These are phyloP conservation scores for Falco berigora DNA, from an alignment of 2,797 vertebrate species.

Conservation along the genomic window DNA sequence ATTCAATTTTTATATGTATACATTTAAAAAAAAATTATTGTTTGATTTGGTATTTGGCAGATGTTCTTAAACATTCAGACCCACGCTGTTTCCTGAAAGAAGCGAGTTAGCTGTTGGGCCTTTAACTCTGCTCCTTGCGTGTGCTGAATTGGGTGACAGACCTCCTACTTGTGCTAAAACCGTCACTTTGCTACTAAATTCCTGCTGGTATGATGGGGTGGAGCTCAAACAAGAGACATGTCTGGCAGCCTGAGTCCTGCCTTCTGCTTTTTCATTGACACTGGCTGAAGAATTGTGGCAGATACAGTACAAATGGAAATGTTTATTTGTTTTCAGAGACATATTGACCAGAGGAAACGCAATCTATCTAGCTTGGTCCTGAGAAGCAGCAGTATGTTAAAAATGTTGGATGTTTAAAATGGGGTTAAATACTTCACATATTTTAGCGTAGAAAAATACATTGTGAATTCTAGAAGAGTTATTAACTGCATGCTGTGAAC, in stretches of 20 bases:
- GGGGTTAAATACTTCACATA: slow-evolving; percentile 51
- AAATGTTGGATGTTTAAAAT: slow-evolving; percentile 13
- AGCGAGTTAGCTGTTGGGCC: not conserved
- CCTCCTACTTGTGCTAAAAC: slow-evolving; percentile 31
- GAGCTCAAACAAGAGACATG: not conserved
- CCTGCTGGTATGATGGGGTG: not conserved
- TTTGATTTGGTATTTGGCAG: not conserved
- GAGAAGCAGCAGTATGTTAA: not conserved
- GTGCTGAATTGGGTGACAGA: not conserved
- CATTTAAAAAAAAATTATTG: not conserved
- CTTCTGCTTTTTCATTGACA: not conserved
- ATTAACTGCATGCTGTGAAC: not conserved
- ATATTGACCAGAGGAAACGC: not conserved
- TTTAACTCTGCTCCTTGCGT: not conserved
- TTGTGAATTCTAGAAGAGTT: not conserved
- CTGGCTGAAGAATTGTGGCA: slow-evolving; percentile 12
- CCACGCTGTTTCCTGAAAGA: not conserved
- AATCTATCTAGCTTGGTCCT: not conserved
- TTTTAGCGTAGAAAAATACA: slow-evolving; percentile 37
- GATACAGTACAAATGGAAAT: slow-evolving; percentile 2
- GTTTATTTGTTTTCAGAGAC: slow-evolving; percentile 25
- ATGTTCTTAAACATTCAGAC: not conserved
- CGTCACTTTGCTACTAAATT: slow-evolving; percentile 43
- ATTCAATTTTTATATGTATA: not conserved
- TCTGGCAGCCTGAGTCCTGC: not conserved